These are phyloP conservation scores for Cavia aperea DNA, from an alignment of 2,113 vertebrate species.

Conservation along the genomic window DNA sequence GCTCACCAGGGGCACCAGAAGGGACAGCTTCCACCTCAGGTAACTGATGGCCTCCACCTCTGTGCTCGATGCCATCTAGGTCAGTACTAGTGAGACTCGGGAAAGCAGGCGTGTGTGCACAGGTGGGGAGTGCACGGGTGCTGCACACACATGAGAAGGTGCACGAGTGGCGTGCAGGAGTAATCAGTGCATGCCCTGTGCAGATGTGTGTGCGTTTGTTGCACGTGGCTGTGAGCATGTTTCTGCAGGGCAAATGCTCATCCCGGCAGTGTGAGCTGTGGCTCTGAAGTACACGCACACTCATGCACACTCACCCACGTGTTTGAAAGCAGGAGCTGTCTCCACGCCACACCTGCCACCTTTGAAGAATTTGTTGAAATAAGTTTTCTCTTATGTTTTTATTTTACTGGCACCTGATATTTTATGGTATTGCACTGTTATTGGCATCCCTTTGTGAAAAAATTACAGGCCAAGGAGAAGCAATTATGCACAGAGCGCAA, in stretches of 20 bases:
- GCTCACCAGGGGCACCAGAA: not conserved
- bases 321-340: not conserved
- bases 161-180: not conserved
- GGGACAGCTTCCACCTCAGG: not conserved
- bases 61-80: too few relatives aligned
- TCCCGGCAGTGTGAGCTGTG: too few relatives aligned
- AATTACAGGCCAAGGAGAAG: not conserved
- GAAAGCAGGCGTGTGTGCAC: not conserved
- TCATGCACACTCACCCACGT: rapidly evolving
- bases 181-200: not conserved
- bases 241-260: not conserved
- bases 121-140: too few relatives aligned
- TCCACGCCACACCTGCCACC: rapidly evolving
- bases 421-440: not conserved
- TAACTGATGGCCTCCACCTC: too few relatives aligned
- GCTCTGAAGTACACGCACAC: not conserved
- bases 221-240: not conserved
- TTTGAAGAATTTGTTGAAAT: not conserved
- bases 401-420: not conserved
- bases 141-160: not conserved
- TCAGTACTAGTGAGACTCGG: not conserved
- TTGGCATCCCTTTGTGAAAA: not conserved
- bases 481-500: not conserved
- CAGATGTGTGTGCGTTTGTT: not conserved
- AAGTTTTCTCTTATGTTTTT: not conserved